Evolutionary conservation across 1,140 invertebrate species (phyloP).

Genomic region (Nasonia giraulti): DNA sequence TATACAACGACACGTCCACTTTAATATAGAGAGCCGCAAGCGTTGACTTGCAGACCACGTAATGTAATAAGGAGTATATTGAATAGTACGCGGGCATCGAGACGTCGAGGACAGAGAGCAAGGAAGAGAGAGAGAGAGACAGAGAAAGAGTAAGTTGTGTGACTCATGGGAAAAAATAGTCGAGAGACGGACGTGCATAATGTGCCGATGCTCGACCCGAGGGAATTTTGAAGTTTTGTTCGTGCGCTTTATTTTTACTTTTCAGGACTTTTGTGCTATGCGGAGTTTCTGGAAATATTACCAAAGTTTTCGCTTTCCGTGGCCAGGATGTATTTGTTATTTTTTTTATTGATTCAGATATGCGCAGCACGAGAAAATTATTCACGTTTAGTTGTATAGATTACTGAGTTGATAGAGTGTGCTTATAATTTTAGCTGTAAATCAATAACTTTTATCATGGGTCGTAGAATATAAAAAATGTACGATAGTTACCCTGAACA

Average conservation of each 20-base stretch:
- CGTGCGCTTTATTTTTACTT: background rate
- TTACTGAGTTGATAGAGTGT: background rate
- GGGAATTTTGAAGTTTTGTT: background rate
- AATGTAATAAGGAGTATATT: constrained; percentile 46
- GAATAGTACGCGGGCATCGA: constrained; percentile 16
- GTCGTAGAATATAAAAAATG: constrained; percentile 18
- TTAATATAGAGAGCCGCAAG: background rate
- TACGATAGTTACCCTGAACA: constrained; percentile 70
- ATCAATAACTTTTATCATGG: background rate
- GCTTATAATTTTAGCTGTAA: background rate
- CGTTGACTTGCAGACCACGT: constrained; percentile 38
- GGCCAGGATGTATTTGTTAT: background rate
- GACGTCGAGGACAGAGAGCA: background rate
- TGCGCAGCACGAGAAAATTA: no score
- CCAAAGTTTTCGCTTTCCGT: background rate
- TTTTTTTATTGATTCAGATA: background rate
- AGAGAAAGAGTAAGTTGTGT: background rate
- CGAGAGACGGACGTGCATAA: background rate
- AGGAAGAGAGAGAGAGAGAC: constrained; percentile 8
- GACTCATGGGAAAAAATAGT: background rate
- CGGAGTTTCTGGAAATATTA: background rate
- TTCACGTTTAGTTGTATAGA: no score
- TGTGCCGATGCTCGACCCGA: background rate
- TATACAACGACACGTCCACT: constrained; percentile 6
- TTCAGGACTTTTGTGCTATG: background rate